Base-by-base conservation (phyloP, 2,113 vertebrate species). In the Chloropsis cyanopogon region DNA sequence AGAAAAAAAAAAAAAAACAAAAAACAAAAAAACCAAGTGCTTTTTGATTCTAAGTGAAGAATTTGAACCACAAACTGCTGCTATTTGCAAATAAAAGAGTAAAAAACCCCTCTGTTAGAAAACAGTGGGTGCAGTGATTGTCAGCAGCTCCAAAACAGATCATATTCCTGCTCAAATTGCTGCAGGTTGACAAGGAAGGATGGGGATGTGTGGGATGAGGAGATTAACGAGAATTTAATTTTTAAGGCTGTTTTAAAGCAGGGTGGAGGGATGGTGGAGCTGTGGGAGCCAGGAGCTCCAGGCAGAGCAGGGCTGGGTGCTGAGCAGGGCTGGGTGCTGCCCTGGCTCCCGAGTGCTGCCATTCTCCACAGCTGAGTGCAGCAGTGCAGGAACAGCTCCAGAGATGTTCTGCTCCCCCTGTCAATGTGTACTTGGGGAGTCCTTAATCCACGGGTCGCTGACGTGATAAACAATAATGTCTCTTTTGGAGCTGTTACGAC, bases 401-500 rank as follows among this genome's bases (percentile, higher is more conserved):
- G 90, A 83, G 94, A 76, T 33, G 93, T 53, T 78, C 22, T 2
- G 10, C 89, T 72, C 64, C 39, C 90, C 91, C 96, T 93, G 94
- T 82, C 96, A 85, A 86, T 94, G 94, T 80, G 96, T 93, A 93
- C 94, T 96, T 75, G 88, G 97, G 97, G 96, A 97, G 95, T 85
- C 96, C 96, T 97, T 94, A 96, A 96, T 94, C 95, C 95, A 82
- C 79, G 73, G 97, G 97, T 95, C 86, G 92, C 96, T 96, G 94
- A 86, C 73, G 76, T 96, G 96, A 96, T 95, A 97, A 97, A 97
- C 96, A 97, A 95, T 96, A 95, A 96, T 95, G 95, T 96, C 97
- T 97, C 95, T 95, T 96, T 95, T 64, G 93, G 92, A 96, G 96
- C 95, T 80, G 96, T 97, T 95, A 94, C 71, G 71, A 93, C 96